Conservation (phyloP, 2,888 invertebrate genomes). For the Piscicola geometra region DNA sequence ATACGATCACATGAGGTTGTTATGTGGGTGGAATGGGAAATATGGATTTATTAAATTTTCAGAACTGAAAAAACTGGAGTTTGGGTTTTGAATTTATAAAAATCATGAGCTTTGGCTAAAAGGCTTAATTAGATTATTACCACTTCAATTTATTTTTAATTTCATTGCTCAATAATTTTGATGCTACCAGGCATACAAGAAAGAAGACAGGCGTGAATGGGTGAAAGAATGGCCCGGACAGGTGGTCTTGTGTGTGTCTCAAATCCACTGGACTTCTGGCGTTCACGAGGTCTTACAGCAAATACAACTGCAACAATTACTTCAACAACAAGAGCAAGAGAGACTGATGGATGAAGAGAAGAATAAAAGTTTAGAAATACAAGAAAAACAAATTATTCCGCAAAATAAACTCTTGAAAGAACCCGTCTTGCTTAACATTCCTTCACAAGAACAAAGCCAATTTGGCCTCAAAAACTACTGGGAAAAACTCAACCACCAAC, state of each 20-base stretch:
- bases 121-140: not conserved
- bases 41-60: too few relatives aligned
- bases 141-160: not conserved
- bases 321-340: too few relatives aligned
- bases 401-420: not conserved
- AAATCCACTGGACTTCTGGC: constrained; percentile 77
- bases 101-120: not conserved
- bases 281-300: constrained; percentile 68
- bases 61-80: too few relatives aligned
- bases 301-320: not conserved
- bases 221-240: constrained; percentile 89
- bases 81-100: too few relatives aligned
- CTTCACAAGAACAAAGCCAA: constrained; percentile 45
- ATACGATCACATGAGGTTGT: constrained; percentile 59
- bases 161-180: not conserved
- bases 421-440: too few relatives aligned
- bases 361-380: not conserved
- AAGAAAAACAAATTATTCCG: not conserved
- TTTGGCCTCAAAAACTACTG: constrained; percentile 63
- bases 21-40: too few relatives aligned
- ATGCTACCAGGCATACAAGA: constrained; percentile 50
- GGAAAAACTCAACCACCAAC: constrained; percentile 62
- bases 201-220: constrained; percentile 66
- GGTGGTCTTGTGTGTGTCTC: constrained; percentile 71
- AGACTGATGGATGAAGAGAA: not conserved